These are phyloP conservation scores for Plagiodera versicolora DNA, from an alignment of 2,888 invertebrate species.

Conservation along the genomic window DNA sequence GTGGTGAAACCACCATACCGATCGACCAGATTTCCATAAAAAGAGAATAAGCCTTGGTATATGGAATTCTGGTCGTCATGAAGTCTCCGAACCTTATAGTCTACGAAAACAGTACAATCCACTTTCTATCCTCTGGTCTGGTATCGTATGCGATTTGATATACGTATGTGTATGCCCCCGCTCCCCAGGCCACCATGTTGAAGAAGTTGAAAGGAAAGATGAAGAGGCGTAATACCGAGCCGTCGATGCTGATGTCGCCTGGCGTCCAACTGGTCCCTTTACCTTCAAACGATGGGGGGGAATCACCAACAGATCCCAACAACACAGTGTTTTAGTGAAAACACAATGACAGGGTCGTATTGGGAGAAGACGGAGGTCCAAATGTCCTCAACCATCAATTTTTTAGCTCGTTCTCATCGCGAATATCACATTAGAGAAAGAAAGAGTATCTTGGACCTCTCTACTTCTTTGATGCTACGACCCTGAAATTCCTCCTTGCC, in stretches of 20 bases:
- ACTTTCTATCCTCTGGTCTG: too few species aligned
- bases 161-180: conserved; percentile 44
- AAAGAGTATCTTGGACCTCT: not conserved
- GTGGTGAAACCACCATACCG: too few species aligned
- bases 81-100: not conserved
- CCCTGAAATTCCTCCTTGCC: not conserved
- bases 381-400: too few species aligned
- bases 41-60: too few species aligned
- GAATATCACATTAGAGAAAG: too few species aligned
- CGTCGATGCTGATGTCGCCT: conserved; percentile 66
- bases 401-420: too few species aligned
- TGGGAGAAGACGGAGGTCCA: too few species aligned
- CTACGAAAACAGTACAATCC: not conserved
- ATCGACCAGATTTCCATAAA: too few species aligned
- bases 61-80: too few species aligned
- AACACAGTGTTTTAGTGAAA: conserved; percentile 50
- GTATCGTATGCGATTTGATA: conserved; percentile 18
- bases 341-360: not conserved
- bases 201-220: conserved; percentile 97
- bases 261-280: conserved; percentile 56
- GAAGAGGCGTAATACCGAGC: conserved; percentile 93
- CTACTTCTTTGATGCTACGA: not conserved
- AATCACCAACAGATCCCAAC: conserved; percentile 55
- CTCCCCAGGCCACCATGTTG: conserved; percentile 96
- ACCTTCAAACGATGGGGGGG: conserved; percentile 56